Evolutionary conservation across 2,113 vertebrate genomes (phyloP), one percentile per base, ranked within the genome.

Genomic region (Probosciger aterrimus): DNA sequence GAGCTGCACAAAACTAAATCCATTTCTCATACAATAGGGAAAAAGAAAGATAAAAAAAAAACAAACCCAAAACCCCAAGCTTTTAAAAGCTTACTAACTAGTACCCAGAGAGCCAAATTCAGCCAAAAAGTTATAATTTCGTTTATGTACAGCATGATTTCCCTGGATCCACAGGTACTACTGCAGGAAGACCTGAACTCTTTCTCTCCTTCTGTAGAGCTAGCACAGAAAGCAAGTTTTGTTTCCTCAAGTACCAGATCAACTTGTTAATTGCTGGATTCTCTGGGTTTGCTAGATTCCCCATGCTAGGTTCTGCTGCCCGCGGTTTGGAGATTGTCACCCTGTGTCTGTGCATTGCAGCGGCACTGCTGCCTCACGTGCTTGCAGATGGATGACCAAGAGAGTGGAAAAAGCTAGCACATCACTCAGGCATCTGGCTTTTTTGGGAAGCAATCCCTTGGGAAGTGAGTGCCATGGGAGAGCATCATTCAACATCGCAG

Each of bases 271-370:
- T 30, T 18, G 5, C 4, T 64, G 70, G 23, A 35, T 59, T 60
- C 31, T 23, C 24, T 2, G 0, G 35, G 53, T 5, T 67, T 25
- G 16, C 39, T 49, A 50, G 13, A 24, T 53, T 78, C 27, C 14
- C 28, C 1, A 0, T 1, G 0, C 24, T 22, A 11, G 15, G 9
- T 6, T 68, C 43, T 4, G 9, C 46, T 71, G 60, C 14, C 15
- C 0, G 0, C 6, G 4, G 7, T 47, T 57, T 5, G 4, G 31
- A 52, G 16, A 18, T 33, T 15, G 37, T 53, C 14, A 17, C 55
- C 9, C 18, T 9, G 16, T 20, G 25, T 25, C 60, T 25, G 30
- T n/a, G 37, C 71, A 7, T 9, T 25, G 9, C 3, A 0, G 16
- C 9, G 33, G 10, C 2, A 1, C 11, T 92, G 31, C 41, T 63